Percentiles rank a stretch among this genome's conserved stretches.
phyloP scores from a whole-genome alignment of 1,140 invertebrate genomes.

The Trachelipus rathkii region DNA sequence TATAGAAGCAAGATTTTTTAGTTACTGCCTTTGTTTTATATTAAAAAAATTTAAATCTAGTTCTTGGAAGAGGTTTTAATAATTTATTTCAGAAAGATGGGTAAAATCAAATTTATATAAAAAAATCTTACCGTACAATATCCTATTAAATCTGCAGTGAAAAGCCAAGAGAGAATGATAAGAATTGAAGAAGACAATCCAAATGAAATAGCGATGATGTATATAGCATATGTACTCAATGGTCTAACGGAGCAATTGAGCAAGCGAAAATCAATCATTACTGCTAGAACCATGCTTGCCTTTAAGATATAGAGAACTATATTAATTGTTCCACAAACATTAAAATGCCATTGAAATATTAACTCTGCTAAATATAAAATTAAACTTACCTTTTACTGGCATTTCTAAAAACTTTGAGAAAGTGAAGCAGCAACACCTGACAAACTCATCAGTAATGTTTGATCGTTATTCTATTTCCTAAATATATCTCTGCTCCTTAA shows the following conservation, averaged over 20 bases:
- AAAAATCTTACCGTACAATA: conserved; percentile 53
- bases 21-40: too few species aligned
- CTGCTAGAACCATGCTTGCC: conserved; percentile 20
- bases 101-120: too few species aligned
- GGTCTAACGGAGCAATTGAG: conserved; percentile 13
- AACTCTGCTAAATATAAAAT: too few species aligned
- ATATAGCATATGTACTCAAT: conserved; percentile 47
- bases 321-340: too few species aligned
- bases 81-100: too few species aligned
- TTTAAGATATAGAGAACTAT: not conserved
- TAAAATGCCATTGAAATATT: too few species aligned
- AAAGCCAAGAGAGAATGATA: conserved; percentile 55
- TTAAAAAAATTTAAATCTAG: too few species aligned
- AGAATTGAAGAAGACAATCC: conserved; percentile 56
- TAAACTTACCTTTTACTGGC: conserved; percentile 52
- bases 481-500: too few species aligned
- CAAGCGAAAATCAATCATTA: conserved; percentile 20
- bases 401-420: conserved; percentile 50
- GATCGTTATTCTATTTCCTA: conserved; percentile 54
- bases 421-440: conserved; percentile 56
- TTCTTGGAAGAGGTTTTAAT: too few species aligned
- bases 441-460: conserved; percentile 56
- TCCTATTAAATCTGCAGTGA: conserved; percentile 58
- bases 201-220: conserved; percentile 50
- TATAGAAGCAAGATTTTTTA: too few species aligned